These are phyloP conservation scores for Catostomus latipinnis DNA, from an alignment of 2,797 vertebrate species.

Conservation along the genomic window DNA sequence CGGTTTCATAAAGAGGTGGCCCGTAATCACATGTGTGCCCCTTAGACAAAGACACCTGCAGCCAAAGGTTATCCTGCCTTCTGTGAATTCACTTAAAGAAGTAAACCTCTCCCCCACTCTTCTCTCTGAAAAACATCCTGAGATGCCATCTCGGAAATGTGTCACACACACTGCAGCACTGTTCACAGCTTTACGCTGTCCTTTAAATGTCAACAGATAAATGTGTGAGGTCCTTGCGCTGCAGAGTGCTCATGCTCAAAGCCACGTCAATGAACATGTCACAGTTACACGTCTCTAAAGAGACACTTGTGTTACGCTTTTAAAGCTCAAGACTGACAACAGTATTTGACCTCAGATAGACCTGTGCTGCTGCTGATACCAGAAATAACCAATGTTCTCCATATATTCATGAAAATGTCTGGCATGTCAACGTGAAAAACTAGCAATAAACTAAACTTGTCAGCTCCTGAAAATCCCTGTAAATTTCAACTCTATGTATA, in stretches of 20 bases:
- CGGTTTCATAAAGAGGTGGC: constrained; percentile 32
- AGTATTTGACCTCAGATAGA: neutral
- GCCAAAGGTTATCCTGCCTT: constrained; percentile 34
- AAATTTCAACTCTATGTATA: neutral
- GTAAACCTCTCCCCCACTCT: neutral
- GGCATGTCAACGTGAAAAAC: neutral
- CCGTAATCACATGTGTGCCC: constrained; percentile 33
- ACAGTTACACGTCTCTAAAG: constrained; percentile 3
- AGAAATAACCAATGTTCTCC: neutral
- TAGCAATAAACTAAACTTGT: neutral
- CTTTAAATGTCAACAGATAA: constrained; percentile 32
- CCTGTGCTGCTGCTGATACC: constrained; percentile 1
- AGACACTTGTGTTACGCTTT: neutral
- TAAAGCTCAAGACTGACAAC: neutral
- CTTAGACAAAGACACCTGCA: constrained; percentile 17
- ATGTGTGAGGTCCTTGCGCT: constrained; percentile 5
- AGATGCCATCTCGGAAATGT: neutral
- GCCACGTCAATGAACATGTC: constrained; percentile 21
- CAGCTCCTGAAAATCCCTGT: neutral
- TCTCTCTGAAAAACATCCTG: neutral
- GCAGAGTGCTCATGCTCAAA: neutral
- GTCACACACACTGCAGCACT: neutral
- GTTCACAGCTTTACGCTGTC: constrained; percentile 13
- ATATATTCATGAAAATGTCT: neutral
- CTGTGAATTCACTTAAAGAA: constrained; percentile 7